phyloP scores from a whole-genome alignment of 2,113 vertebrate genomes.

The Oenanthe melanoleuca region DNA sequence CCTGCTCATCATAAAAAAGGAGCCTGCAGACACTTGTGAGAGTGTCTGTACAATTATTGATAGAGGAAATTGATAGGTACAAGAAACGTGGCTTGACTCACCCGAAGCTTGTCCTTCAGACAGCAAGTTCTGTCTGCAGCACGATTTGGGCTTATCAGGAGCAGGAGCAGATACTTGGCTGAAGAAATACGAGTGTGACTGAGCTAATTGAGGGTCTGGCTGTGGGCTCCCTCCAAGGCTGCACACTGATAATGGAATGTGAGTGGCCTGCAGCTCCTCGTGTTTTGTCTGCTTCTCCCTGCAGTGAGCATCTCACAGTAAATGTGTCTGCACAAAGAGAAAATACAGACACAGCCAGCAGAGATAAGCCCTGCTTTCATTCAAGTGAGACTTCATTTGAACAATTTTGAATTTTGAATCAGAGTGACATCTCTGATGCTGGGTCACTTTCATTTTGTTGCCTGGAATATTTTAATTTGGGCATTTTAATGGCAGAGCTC shows the following conservation, averaged over 20 bases:
- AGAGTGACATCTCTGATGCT: neutral
- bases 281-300: slow-evolving; percentile 36
- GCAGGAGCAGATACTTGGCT: neutral
- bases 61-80: neutral
- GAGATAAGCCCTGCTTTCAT: neutral
- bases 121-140: neutral
- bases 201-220: neutral
- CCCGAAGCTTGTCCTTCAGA: slow-evolving; percentile 1
- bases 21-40: neutral
- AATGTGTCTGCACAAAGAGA: neutral
- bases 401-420: neutral
- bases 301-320: fast-evolving
- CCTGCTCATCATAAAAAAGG: neutral
- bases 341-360: neutral
- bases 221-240: neutral
- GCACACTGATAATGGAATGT: neutral
- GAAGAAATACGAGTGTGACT: neutral
- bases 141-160: neutral
- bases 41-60: neutral
- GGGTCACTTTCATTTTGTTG: neutral
- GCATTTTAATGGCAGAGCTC: neutral
- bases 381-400: neutral
- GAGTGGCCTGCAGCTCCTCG: neutral
- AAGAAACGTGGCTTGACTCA: neutral
- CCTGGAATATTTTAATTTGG: neutral